Evolutionary conservation across 1,140 invertebrate species (phyloP).

Genomic region (Sesamia nonagrioides): DNA sequence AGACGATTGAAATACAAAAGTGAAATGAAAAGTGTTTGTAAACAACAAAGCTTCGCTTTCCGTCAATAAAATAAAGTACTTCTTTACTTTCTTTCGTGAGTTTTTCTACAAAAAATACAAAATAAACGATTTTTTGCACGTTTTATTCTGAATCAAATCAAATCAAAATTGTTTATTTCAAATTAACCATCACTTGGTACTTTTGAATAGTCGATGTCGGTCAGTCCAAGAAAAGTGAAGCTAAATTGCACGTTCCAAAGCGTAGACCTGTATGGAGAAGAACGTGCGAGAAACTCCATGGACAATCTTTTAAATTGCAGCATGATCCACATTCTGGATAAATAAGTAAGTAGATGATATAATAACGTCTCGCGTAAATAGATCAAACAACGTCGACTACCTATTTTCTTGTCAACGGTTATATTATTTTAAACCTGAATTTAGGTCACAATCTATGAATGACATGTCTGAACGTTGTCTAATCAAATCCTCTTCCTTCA

Average conservation of each 20-base stretch:
- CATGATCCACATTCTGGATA: conserved; percentile 25
- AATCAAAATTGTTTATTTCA: no score
- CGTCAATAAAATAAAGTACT: not conserved
- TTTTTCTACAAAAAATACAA: not conserved
- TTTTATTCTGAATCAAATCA: conserved; percentile 24
- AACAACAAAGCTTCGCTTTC: not conserved
- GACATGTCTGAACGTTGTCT: not conserved
- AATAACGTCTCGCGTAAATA: conserved; percentile 16
- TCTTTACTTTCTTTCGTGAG: not conserved
- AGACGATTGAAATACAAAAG: not conserved
- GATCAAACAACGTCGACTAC: conserved; percentile 20
- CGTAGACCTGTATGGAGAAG: no score
- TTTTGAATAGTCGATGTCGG: no score
- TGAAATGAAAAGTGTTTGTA: conserved; percentile 2
- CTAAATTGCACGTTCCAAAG: no score
- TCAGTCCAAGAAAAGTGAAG: no score
- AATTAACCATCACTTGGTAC: no score
- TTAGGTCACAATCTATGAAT: not conserved
- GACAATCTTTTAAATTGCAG: no score
- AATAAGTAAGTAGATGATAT: conserved; percentile 34
- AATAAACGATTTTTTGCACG: not conserved
- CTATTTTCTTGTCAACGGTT: conserved; percentile 19
- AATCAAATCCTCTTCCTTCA: no score
- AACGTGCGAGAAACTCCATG: no score
- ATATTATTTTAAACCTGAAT: not conserved